Base-by-base conservation (phyloP, 2,113 vertebrate genomes). In the Ranitomeya variabilis region DNA sequence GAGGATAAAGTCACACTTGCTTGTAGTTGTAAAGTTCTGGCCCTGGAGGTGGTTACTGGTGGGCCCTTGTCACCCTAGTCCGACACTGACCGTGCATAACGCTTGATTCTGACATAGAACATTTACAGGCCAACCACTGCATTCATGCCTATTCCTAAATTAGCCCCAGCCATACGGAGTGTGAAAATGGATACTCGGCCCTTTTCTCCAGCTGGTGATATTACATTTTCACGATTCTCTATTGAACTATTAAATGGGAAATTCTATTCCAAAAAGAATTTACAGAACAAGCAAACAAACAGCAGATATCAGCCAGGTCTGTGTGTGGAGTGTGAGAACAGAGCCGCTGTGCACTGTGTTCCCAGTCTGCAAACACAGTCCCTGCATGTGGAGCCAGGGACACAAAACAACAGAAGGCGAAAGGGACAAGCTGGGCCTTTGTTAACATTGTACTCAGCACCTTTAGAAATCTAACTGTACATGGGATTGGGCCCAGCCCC, bases 321-420 rank as follows among this genome's bases (percentile, higher is more conserved):
- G 87, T 90, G 66, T 82, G 78, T 73, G 6, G 59, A 86, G 78
- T 86, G 85, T 90, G 90, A 82, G 84, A 90, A 90, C 73, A n/a
- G 45, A 76, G 78, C 87, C 64, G 79, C 90, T 90, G 87, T 89
- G 87, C 52, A 89, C 74, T 12, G 82, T 55, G 60, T 80, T 89
- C 62, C 88, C 82, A 79, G 83, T 89, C 83, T 81, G 89, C 89
- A 89, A 86, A 86, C 83, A 85, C 85, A 60, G 83, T 86, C 78
- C 76, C 79, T 89, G 85, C 79, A 82, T 80, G 76, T 74, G 86
- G 66, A 86, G 78, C 82, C 83, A 86, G 83, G 79, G 83, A 85
- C 31, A 85, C 73, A 85, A 83, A 80, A 80, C 88, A 89, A 55
- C 52, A 80, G 64, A 73, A 80, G 31, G 64, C 71, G 76, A 80